Evolutionary conservation across 2,888 invertebrate species (phyloP), one percentile per base, ranked within the genome.

Genomic region (Cheilosia vernalis): DNA sequence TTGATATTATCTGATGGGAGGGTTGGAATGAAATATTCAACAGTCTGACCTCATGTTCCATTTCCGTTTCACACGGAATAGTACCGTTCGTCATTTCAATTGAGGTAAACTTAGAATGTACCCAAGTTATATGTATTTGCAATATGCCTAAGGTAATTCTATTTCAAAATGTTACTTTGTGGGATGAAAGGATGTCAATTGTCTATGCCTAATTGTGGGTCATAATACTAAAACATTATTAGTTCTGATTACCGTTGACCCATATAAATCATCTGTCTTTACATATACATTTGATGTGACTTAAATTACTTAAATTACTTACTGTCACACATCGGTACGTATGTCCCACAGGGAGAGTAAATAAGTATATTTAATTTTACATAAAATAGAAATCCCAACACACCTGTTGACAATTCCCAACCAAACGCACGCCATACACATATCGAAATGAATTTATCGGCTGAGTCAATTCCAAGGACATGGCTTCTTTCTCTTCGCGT

Each of bases 1-100:
- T 85, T 85, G 81, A 77, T 72, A 58, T 72, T 76, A 79, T 69
- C 55, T 19, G 33, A 19, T 55, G 42, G 60, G 9, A 19, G 33
- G 17, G 53, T 19, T 37, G 37, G n/a, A 17, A 80, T 67, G 49
- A 79, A 79, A 76, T 80, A 80, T 80, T 81, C 76, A 85, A 85
- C 85, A 80, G 76, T 13, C 66, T 63, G 56, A 64, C 64, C 69
- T 64, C 19, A 72, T 56, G 10, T 55, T 55, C 33, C 69, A 73
- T 33, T 63, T 58, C 24, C 9, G 17, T 37, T 42, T 64, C 37
- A 24, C 24, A 51, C 24, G 15, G 13, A 51, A 13, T 24, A 15
- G 21, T 7, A 51, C 4, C 44, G 4, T 17, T 2, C 24, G 4
- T 24, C 27, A 6, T 13, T 51, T 15, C 24, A 51, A 51, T 27